These are phyloP conservation scores for Diarsia mendica DNA, from an alignment of 2,888 invertebrate genomes.

Conservation along the genomic window DNA sequence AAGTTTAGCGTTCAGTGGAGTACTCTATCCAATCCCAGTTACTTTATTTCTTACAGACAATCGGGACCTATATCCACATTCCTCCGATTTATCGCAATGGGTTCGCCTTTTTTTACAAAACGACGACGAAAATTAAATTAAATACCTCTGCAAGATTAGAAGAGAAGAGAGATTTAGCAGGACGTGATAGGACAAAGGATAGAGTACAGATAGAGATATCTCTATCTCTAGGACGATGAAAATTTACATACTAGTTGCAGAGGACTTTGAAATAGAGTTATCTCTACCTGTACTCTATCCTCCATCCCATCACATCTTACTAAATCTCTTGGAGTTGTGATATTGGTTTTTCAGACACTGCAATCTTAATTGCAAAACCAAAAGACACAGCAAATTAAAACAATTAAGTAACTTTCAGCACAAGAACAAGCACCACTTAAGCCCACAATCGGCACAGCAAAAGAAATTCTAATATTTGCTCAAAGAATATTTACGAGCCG, in stretches of 20 bases:
- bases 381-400: neutral
- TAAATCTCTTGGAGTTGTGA: neutral
- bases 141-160: neutral
- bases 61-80: neutral
- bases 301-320: neutral
- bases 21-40: neutral
- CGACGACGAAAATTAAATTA: neutral
- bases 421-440: conserved; percentile 29
- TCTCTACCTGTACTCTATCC: neutral
- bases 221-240: too few relatives aligned
- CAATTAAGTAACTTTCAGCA: neutral
- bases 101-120: neutral
- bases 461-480: conserved; percentile 67
- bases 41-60: neutral
- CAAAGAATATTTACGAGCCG: conserved; percentile 64
- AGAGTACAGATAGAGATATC: too few relatives aligned
- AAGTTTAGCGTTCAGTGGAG: neutral
- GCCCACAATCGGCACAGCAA: conserved; percentile 46
- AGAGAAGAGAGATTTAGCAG: too few relatives aligned
- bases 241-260: too few relatives aligned
- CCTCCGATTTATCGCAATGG: neutral
- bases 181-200: too few relatives aligned
- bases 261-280: too few relatives aligned
- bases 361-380: neutral
- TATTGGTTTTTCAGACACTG: neutral